phyloP scores from a whole-genome alignment of 2,797 vertebrate genomes.

The Enteromius fasciolatus region DNA sequence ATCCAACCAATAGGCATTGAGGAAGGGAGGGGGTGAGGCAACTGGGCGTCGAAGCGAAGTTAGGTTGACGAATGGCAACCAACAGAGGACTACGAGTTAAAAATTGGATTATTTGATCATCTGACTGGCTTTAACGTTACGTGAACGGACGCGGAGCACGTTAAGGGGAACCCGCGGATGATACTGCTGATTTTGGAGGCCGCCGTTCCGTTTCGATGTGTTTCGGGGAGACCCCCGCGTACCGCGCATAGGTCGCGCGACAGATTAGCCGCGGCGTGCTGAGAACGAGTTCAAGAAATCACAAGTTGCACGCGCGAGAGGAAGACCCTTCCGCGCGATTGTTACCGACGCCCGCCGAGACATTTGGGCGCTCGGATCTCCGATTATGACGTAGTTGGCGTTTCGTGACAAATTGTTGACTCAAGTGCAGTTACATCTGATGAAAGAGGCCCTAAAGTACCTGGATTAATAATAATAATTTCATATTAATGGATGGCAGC shows the following conservation, averaged over 20 bases:
- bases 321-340: constrained; percentile 52
- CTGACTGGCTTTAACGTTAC: constrained; percentile 59
- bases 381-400: constrained; percentile 47
- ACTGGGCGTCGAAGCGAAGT: constrained; percentile 62
- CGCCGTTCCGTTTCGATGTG: constrained; percentile 35
- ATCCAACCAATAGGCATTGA: constrained; percentile 74
- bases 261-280: constrained; percentile 80
- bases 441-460: constrained; percentile 27
- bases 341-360: constrained; percentile 14
- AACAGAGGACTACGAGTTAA: constrained; percentile 85
- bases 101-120: constrained; percentile 69
- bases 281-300: constrained; percentile 79
- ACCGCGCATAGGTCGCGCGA: constrained; percentile 56
- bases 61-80: constrained; percentile 80
- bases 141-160: constrained; percentile 49
- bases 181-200: constrained; percentile 26
- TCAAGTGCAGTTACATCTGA: constrained; percentile 27
- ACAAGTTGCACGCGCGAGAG: constrained; percentile 73
- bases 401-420: constrained; percentile 42
- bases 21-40: constrained; percentile 71
- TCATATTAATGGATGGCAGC: background rate
- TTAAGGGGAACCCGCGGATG: constrained; percentile 1
- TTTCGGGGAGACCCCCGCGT: constrained; percentile 62
- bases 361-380: constrained; percentile 11
- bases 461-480: constrained; percentile 12